Evolutionary conservation across 2,113 vertebrate genomes (phyloP), one percentile per base, ranked within the genome.

Genomic region (Chelonoidis abingdonii): DNA sequence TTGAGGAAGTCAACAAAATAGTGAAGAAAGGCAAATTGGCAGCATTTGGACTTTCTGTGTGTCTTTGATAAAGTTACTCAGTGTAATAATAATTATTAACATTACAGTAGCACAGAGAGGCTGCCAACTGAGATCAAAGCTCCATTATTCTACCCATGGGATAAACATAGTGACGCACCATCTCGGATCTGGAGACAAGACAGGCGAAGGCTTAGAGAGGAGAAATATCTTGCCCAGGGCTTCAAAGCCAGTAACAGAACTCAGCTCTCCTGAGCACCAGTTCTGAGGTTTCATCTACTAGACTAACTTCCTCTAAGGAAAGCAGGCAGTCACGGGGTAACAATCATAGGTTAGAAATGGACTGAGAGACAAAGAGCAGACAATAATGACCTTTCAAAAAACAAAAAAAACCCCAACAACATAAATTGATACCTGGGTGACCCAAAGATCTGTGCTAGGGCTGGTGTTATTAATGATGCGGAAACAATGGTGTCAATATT

Each of bases 401-500:
- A 3, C 10, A 49, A 49, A 49, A 10, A 49, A 49, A 49, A 11
- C 10, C 47, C 47, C 88, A 87, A 78, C 83, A 95, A 80, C 44
- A 80, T 83, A 83, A 96, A 88, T 85, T 97, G 97, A 97, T 87
- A 75, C 95, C 84, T 96, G 97, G 97, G 94, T 92, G 78, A 95
- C 93, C 93, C 95, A 86, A 93, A 53, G 21, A 94, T 89, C 87
- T 78, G 78, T 87, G 89, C 90, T 59, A n/a, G 85, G 94, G 95
- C 59, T 88, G 87, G 85, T 89, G 93, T 90, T 96, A 96, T 97
- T 97, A 98, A 97, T 97, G 96, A 94, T 89, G 95, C n/a, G n/a
- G 86, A 62, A 7, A 91, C 96, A 96, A 97, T 88, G 89, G 90
- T 96, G 95, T 97, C 98, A 98, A 97, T 94, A 96, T 97, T 93